Evolutionary conservation across 2,888 invertebrate genomes (phyloP), one percentile per base, ranked within the genome.

Genomic region (Phalera bucephala): DNA sequence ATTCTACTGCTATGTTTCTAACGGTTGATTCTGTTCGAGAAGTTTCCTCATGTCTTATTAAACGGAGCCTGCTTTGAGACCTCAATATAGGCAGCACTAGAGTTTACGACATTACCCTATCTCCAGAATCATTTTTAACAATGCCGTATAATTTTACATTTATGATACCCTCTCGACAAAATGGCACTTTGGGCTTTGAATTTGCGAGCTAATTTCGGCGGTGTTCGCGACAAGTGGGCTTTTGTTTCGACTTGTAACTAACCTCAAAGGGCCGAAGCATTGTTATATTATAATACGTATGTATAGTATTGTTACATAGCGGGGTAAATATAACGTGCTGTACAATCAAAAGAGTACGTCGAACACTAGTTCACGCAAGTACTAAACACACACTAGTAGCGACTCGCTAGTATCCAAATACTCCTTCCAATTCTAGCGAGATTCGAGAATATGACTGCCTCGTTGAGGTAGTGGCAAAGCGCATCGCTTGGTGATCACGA

Each of bases 111-210:
- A 9, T 25, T 27, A 31, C 19, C 26, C 28, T 27, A 40, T 37
- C 43, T 49, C 36, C 19, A 31, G 36, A 44, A 35, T 22, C 33
- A 41, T 45, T 36, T 13, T 44, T 43, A 39, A 55, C 38, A 28
- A 27, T 19, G 36, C 21, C 35, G 35, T 59, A 49, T 42, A 60
- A 60, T 56, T 57, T 42, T 36, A 60, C 49, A 57, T 60, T 52
- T 52, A 57, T 34, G 50, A 47, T 29, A 33, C 17, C 29, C 33
- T 33, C 28, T 27, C 17, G 27, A 27, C 36, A 36, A 31, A 32
- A 45, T 44, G 41, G 29, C 27, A 38, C 57, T 56, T 43, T n/a
- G n/a, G n/a, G 42, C 55, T 46, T 49, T 40, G 44, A 42, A 40
- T 49, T n/a, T 45, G 36, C 36, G 40, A 31, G 39, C 37, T 49